Evolutionary conservation across 53 echinoderm and acorn worm genomes (phyloP).

Genomic region (Holothuria leucospilota): DNA sequence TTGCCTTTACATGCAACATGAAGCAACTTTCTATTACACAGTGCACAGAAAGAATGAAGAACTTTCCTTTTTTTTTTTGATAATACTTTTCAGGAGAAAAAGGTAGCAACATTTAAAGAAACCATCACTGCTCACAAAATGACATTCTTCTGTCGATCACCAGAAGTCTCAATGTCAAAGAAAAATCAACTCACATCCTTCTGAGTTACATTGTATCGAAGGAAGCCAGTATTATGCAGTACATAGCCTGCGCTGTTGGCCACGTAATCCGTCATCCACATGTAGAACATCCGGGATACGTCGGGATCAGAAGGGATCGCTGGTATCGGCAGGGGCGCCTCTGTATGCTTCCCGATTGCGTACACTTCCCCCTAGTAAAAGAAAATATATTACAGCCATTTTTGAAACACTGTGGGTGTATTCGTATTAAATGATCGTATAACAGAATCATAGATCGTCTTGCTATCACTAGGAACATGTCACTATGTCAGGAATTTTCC

Average conservation of each 20-base stretch:
- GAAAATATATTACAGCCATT: background rate
- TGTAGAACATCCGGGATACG: constrained; percentile 64
- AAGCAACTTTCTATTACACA: too few relatives aligned
- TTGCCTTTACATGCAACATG: too few relatives aligned
- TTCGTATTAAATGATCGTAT: too few relatives aligned
- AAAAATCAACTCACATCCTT: constrained; percentile 46
- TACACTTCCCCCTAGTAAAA: constrained; percentile 83
- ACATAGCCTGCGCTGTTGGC: constrained; percentile 61
- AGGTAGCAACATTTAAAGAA: too few relatives aligned
- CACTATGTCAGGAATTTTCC: too few relatives aligned
- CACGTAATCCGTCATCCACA: constrained; percentile 86
- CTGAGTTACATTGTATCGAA: constrained; percentile 50
- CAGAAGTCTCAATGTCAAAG: too few relatives aligned
- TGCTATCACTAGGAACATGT: too few relatives aligned
- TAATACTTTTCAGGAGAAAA: too few relatives aligned
- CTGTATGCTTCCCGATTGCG: constrained; percentile 53
- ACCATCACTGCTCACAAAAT: background rate
- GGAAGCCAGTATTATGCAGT: constrained; percentile 52
- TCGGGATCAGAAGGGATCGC: constrained; percentile 76
- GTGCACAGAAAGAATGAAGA: too few relatives aligned
- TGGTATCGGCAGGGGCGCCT: constrained; percentile 70
- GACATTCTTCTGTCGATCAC: too few relatives aligned
- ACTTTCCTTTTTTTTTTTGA: too few relatives aligned
- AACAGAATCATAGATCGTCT: too few relatives aligned
- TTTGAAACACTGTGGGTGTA: background rate